Conservation (phyloP, 2,113 vertebrate species). For the Okapia johnstoni region DNA sequence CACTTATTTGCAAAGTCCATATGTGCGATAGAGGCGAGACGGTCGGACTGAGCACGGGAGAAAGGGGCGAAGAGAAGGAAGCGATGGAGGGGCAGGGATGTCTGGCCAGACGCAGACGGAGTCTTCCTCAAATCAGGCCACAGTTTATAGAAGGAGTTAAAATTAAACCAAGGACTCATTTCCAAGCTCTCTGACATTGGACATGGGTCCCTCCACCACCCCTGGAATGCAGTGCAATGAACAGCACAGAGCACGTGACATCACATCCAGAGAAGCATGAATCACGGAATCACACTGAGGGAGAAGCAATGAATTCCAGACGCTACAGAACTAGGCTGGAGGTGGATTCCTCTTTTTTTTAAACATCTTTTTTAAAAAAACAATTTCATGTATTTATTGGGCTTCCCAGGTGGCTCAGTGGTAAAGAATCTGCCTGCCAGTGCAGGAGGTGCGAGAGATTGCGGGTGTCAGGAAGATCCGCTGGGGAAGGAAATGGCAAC, state of each 20-base stretch:
- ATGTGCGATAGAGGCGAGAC: constrained; percentile 71
- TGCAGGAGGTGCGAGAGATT: background rate
- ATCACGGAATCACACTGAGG: constrained; percentile 32
- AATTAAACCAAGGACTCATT: constrained; percentile 54
- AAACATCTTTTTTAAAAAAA: background rate
- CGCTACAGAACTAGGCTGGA: constrained; percentile 61
- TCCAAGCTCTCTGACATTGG: constrained; percentile 65
- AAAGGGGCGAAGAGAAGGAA: background rate
- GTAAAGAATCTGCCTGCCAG: background rate
- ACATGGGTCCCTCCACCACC: background rate
- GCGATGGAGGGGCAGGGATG: background rate
- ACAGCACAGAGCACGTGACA: constrained; percentile 56
- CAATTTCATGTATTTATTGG: background rate
- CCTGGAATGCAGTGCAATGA: constrained; percentile 64
- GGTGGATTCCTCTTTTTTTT: background rate
- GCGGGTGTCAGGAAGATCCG: background rate
- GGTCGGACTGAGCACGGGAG: constrained; percentile 62
- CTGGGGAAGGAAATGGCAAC: background rate
- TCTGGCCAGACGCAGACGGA: background rate
- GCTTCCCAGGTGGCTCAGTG: background rate
- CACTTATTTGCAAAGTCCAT: constrained; percentile 68
- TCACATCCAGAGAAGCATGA: constrained; percentile 53
- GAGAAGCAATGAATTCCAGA: constrained; percentile 69
- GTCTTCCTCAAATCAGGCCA: constrained; percentile 62
- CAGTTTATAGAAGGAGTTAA: constrained; percentile 72